Conservation (phyloP, 1,140 invertebrate genomes). For the Lanistes nyassanus region DNA sequence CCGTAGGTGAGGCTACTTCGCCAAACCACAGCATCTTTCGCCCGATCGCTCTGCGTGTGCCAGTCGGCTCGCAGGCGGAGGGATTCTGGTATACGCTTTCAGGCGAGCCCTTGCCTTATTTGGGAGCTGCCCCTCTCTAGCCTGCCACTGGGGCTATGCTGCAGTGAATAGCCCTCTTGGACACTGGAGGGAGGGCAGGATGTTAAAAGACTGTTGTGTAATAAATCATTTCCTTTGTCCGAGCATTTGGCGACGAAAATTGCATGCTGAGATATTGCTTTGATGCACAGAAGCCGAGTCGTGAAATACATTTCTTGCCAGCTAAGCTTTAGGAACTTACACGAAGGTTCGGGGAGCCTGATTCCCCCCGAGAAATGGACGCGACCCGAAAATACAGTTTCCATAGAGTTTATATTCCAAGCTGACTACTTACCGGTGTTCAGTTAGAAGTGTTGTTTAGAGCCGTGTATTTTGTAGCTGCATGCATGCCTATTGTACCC, state of each 20-base stretch:
- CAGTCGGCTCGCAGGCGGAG: not conserved
- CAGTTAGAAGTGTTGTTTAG: slow-evolving; percentile 42
- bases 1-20: no score
- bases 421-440: not conserved
- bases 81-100: not conserved
- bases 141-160: slow-evolving; percentile 19
- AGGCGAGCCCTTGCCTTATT: slow-evolving; percentile 27
- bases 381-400: slow-evolving; percentile 24
- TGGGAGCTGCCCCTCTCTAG: slow-evolving; percentile 20
- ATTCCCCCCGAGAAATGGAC: not conserved
- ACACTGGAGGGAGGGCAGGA: not conserved
- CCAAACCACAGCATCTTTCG: no score
- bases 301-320: no score
- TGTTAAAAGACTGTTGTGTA: no score
- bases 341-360: not conserved
- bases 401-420: slow-evolving; percentile 23
- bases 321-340: no score
- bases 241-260: no score
- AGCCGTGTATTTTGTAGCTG: slow-evolving; percentile 43
- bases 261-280: no score
- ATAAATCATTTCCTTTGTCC: no score
- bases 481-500: slow-evolving; percentile 51
- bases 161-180: slow-evolving; percentile 6
- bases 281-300: no score
- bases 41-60: not conserved